Evolutionary conservation across 2,888 invertebrate genomes (phyloP), one percentile per base, ranked within the genome.

Genomic region (Noctuana brunneofusca): DNA sequence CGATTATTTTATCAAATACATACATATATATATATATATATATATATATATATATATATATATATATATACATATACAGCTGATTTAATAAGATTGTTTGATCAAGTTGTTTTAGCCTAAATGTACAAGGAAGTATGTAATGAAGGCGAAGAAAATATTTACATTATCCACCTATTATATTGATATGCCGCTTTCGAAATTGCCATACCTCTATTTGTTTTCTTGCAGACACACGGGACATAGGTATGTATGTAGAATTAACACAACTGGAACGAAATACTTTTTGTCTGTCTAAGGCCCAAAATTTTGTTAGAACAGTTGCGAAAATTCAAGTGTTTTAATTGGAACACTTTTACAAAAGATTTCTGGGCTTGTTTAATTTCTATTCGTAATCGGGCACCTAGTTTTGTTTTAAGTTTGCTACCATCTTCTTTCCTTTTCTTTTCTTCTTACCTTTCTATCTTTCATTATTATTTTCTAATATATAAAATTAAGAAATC

Each of bases 271-370:
- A 43, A 59, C 43, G 59, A 43, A 41, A 50, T 35, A 16, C 41
- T 43, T 52, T 52, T n/a, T 49, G 48, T 62, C 55, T 27, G 8
- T 14, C 32, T 16, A 20, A 48, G n/a, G 11, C n/a, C 46, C 22
- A 20, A 30, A 54, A 49, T 48, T 41, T 56, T 64, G 35, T 64
- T 53, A 57, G 53, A 38, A 64, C 57, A 64, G 53, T 41, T 57
- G 57, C 48, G 38, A 43, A 64, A 32, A 27, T 38, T 46, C 58
- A 54, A 35, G 32, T 53, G 57, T 57, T 59, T 49, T 49, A 62
- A 62, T 62, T 48, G 62, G 62, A 62, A 49, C 62, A 60, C 48
- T 14, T 22, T 49, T 11, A 22, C 48, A 20, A 48, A 22, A n/a
- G 22, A 3, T 20, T 18, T 14, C 12, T n/a, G 1, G 20, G 1